These are phyloP conservation scores for Probosciger aterrimus DNA, from an alignment of 2,113 vertebrate genomes.

Conservation along the genomic window DNA sequence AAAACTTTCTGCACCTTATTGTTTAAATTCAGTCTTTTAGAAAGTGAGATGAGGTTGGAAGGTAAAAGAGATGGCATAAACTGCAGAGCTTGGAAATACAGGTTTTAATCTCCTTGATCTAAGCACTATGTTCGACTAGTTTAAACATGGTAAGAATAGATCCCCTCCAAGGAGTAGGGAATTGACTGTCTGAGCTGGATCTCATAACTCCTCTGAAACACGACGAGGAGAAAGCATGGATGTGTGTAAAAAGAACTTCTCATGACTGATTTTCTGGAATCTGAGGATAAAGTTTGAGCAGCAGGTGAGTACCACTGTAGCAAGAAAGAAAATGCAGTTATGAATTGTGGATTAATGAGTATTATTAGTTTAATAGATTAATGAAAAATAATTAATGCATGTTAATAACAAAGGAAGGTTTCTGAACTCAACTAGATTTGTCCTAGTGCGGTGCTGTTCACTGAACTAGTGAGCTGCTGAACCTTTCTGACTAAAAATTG, in stretches of 20 bases:
- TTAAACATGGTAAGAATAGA: background rate
- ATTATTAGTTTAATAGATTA: background rate
- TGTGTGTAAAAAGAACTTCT: background rate
- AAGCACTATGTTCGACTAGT: background rate
- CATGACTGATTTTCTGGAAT: background rate
- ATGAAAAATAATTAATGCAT: background rate
- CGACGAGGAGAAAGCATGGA: background rate
- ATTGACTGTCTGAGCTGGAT: background rate
- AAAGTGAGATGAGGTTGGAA: background rate
- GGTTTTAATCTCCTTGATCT: background rate
- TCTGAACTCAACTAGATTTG: background rate
- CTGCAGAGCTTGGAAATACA: background rate
- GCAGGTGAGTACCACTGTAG: background rate
- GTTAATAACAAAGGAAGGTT: background rate
- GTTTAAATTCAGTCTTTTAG: background rate
- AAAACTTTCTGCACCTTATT: background rate
- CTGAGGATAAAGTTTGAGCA: background rate
- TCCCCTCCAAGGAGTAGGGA: background rate
- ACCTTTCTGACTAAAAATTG: background rate
- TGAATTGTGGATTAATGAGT: background rate
- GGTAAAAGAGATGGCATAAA: background rate
- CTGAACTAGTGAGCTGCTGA: background rate
- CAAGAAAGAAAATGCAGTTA: background rate
- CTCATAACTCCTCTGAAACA: background rate
- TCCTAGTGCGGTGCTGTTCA: background rate